Evolutionary conservation across 2,888 invertebrate genomes (phyloP), one percentile per base, ranked within the genome.

Genomic region (Epinotia ramella): DNA sequence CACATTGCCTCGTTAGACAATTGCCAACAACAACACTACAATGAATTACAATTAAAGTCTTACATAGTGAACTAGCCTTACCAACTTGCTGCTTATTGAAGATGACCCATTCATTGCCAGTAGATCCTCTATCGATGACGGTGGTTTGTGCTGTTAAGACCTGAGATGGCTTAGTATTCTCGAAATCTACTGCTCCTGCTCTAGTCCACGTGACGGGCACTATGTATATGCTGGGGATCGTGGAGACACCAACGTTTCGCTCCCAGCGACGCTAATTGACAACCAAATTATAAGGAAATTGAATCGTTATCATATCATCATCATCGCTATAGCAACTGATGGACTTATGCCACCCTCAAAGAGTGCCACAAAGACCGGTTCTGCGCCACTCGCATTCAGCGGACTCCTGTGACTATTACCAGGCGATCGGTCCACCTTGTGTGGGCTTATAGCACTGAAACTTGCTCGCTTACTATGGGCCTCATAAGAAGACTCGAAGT

Each of bases 61-160:
- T 59, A 18, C 20, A 12, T 20, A 20, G 24, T 20, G 12, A 24
- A 16, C 65, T 72, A 46, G 53, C 68, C 82, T 84, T 84, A 95
- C 96, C 96, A 77, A 95, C 90, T 83, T 95, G 91, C 81, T 96
- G 95, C 66, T 95, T 90, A 84, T 96, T 96, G 76, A 96, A 94
- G 40, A 96, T 88, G 9, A 96, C 91, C 96, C 96, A 96, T 79
- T 95, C 95, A 2, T 83, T 76, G 3, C 89, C 91, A 68, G 78
- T 80, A 0, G 85, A 84, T 16, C 88, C 90, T 75, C 90, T 86
- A 0, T 88, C 71, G 7, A 94, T 84, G 0, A 80, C 77, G 1
- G 83, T 83, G 0, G 81, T 66, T 73, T 81, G 80, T 0, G 65
- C 80, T 1, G 86, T 87, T 16, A 93, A 79, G 13, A 94, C 78